Evolutionary conservation across 2,113 vertebrate genomes (phyloP).

Genomic region (Elephas maximus): DNA sequence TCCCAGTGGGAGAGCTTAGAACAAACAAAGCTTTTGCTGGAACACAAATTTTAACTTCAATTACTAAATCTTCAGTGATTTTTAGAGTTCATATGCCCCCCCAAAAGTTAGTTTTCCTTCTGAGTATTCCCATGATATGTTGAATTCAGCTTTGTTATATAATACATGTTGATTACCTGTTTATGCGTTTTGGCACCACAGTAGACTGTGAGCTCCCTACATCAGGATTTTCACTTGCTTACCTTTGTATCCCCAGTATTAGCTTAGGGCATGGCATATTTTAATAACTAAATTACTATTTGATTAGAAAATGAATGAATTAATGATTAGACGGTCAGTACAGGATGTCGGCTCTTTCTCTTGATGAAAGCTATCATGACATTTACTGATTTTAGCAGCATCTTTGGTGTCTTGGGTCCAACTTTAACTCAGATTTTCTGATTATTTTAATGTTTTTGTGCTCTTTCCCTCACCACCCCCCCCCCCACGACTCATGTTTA

Average conservation of each 20-base stretch:
- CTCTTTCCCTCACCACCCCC: neutral
- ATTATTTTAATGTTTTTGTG: conserved; percentile 23
- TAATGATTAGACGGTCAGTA: neutral
- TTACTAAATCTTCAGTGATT: conserved; percentile 8
- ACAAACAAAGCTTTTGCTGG: neutral
- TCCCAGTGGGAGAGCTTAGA: neutral
- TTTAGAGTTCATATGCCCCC: neutral
- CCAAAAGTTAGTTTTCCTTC: neutral
- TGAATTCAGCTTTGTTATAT: neutral
- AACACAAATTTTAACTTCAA: neutral
- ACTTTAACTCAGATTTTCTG: conserved; percentile 48
- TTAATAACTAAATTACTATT: neutral
- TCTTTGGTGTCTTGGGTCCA: conserved; percentile 43
- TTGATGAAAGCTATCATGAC: conserved; percentile 20
- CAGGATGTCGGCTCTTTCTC: neutral
- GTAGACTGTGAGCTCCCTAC: neutral
- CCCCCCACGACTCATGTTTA: conserved; percentile 76
- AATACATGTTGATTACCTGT: neutral
- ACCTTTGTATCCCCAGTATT: neutral
- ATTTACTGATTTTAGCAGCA: conserved; percentile 51
- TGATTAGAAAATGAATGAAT: neutral
- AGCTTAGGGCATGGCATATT: neutral
- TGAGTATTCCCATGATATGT: neutral
- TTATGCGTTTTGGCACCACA: neutral
- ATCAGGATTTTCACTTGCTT: neutral